Base-by-base conservation (phyloP, 2,113 vertebrate genomes). In the Camelus dromedarius region DNA sequence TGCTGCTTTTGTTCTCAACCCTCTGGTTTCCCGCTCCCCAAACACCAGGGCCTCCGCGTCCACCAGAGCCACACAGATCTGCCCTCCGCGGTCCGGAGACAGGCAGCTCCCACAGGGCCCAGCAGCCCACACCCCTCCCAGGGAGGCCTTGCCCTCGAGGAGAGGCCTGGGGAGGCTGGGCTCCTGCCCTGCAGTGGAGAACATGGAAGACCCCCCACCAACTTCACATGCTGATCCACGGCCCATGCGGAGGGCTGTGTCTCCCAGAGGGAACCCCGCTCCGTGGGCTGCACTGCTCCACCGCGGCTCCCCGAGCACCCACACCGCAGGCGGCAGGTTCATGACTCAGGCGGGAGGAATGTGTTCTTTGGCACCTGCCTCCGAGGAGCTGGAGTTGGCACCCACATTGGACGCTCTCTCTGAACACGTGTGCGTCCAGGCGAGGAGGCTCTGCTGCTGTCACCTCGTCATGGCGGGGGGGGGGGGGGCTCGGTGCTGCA, bases 171-270 rank as follows among this genome's bases (percentile, higher is more conserved):
- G 32, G 22, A 58, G 30, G 8, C 42, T 12, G 58, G 1, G 58
- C 22, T 2, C 6, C 22, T 46, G 56, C 19, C 72, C 60, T 4
- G 38, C 38, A 42, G 38, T 42, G 38, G 38, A 42, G 38, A 42
- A 42, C 38, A 5, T 42, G 6, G 5, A 10, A 24, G 8, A 52
- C 70, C 50, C 76, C 52, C 42, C 1, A 0, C 52, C 0, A 15
- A 30, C 81, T 28, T 48, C 76, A 16, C 3, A 1, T 19, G 19
- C 80, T 28, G 80, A 24, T 32, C 72, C 19, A 20, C 0, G 18
- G 38, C 42, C 6, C 8, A 0, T 15, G 48, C 26, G 30, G 35
- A 26, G 18, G 3, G 14, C 4, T 8, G 1, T 1, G 3, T 18
- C 42, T 13, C 2, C 82, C 54, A 3, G 16, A 5, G 1, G 2